A percentile compares a stretch with the other conserved stretches of the same genome.
These are phyloP conservation scores for Perizoma flavofasciatum DNA, from an alignment of 2,888 invertebrate genomes.

Conservation along the genomic window DNA sequence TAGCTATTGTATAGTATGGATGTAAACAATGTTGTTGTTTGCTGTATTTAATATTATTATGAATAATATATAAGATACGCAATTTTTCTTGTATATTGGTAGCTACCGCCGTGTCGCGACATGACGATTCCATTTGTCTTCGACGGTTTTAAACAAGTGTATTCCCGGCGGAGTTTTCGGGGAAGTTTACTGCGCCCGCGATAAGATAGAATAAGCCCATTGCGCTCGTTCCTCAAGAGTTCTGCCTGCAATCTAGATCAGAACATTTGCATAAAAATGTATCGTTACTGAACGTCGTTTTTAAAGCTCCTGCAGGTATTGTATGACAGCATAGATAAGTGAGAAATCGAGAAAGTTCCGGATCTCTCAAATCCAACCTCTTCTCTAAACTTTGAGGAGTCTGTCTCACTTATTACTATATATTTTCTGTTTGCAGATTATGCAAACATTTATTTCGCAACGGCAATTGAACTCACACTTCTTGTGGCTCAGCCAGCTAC, in stretches of 20 bases:
- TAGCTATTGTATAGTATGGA: not conserved
- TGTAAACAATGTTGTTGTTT: too few species aligned
- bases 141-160: slow-evolving; percentile 60
- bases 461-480: too few species aligned
- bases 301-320: not conserved
- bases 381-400: too few species aligned
- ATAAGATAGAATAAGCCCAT: slow-evolving; percentile 75
- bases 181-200: slow-evolving; percentile 69
- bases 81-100: slow-evolving; percentile 55
- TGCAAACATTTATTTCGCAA: too few species aligned
- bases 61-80: not conserved
- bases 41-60: too few species aligned
- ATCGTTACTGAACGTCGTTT: slow-evolving; percentile 31
- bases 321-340: not conserved
- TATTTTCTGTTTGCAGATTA: too few species aligned
- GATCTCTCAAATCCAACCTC: too few species aligned
- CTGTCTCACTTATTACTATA: too few species aligned
- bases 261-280: slow-evolving; percentile 45
- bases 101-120: slow-evolving; percentile 46
- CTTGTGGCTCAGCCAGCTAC: too few species aligned
- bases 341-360: too few species aligned
- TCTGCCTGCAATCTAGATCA: slow-evolving; percentile 51
- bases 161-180: slow-evolving; percentile 70
- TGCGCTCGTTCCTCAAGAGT: slow-evolving; percentile 68
- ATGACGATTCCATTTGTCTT: slow-evolving; percentile 70